phyloP scores from a whole-genome alignment of 1,140 invertebrate species.

The Dreissena polymorpha region DNA sequence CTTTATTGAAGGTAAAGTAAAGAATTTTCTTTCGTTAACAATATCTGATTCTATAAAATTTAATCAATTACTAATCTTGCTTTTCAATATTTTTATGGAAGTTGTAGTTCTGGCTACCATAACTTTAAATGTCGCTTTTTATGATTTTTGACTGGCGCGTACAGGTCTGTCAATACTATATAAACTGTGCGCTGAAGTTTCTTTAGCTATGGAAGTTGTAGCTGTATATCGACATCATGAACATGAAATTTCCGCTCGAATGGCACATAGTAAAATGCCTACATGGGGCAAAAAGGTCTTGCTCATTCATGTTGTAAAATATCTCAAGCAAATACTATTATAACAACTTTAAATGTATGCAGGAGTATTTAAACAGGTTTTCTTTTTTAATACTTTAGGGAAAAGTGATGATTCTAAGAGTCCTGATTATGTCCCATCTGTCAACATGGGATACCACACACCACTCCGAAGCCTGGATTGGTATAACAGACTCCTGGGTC shows the following conservation, averaged over 20 bases:
- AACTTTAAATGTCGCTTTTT: too few species aligned
- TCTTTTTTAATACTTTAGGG: not conserved
- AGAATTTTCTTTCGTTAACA: not conserved
- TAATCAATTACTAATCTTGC: not conserved
- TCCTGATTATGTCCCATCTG: slow-evolving; percentile 6
- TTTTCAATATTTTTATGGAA: not conserved
- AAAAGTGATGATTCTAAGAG: not conserved
- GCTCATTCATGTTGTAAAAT: not conserved
- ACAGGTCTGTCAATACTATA: too few species aligned
- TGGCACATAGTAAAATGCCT: too few species aligned
- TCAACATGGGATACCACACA: too few species aligned
- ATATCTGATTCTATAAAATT: not conserved
- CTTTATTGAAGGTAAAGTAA: slow-evolving; percentile 12
- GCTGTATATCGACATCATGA: too few species aligned
- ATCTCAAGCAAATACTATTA: not conserved
- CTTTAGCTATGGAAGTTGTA: too few species aligned
- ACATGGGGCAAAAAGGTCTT: not conserved
- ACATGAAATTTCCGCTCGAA: too few species aligned
- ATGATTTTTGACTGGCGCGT: too few species aligned
- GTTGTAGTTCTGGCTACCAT: too few species aligned
- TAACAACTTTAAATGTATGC: not conserved
- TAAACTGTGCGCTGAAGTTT: too few species aligned
- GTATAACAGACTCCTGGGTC: too few species aligned
- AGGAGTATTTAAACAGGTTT: not conserved
- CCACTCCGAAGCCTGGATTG: too few species aligned